phyloP scores from a whole-genome alignment of 1,140 invertebrate species.

The Aphis gossypii region DNA sequence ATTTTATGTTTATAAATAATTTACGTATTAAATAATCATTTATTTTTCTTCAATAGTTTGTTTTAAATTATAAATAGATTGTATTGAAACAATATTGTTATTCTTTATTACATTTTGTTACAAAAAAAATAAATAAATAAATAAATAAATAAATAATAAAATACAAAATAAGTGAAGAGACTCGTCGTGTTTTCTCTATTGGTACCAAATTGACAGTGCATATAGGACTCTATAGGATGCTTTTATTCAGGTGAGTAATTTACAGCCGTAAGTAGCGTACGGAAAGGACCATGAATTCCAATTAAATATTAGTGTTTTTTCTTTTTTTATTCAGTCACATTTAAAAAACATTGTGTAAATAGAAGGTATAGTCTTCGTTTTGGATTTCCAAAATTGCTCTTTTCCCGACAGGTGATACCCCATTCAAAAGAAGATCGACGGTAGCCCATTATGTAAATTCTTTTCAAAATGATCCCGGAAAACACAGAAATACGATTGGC shows the following conservation, averaged over 20 bases:
- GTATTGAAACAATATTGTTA: neutral
- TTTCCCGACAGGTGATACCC: constrained; percentile 53
- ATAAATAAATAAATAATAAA: neutral
- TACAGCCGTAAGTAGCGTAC: neutral
- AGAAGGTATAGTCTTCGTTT: constrained; percentile 28
- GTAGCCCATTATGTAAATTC: constrained; percentile 56
- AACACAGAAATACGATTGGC: constrained; percentile 48
- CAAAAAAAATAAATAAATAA: neutral
- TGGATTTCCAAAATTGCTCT: constrained; percentile 39
- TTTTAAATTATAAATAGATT: neutral
- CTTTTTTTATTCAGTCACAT: neutral
- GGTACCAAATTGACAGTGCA: neutral
- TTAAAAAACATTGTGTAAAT: constrained; percentile 36
- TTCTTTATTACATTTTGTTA: neutral
- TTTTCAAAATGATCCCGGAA: constrained; percentile 54
- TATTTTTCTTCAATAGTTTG: neutral
- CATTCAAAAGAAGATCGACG: constrained; percentile 54
- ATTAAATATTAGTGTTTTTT: constrained; percentile 29
- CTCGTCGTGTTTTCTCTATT: neutral
- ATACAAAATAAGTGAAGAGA: neutral
- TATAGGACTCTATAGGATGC: neutral
- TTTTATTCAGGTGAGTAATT: constrained; percentile 11
- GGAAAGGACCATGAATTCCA: neutral
- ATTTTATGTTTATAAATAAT: neutral
- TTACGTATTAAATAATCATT: neutral